Evolutionary conservation across 1,140 invertebrate species (phyloP).

Genomic region (Formica exsecta): DNA sequence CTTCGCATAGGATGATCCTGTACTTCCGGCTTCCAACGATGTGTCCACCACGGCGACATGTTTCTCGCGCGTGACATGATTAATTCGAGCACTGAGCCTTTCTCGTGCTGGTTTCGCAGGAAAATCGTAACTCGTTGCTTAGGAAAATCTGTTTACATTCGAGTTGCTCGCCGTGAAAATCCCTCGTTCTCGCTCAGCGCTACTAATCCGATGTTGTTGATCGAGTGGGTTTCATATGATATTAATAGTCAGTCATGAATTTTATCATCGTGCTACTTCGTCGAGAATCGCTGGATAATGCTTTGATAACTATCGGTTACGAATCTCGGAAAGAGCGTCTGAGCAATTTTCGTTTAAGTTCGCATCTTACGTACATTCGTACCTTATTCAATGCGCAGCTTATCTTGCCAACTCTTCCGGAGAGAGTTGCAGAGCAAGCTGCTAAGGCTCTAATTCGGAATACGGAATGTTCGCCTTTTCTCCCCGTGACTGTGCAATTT

Average conservation of each 20-base stretch:
- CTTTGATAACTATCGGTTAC: slow-evolving; percentile 32
- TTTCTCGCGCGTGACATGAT: slow-evolving; percentile 48
- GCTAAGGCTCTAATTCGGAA: slow-evolving; percentile 12
- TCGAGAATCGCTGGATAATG: neutral
- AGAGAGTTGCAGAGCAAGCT: neutral
- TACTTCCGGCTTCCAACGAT: slow-evolving; percentile 52
- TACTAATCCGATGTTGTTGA: neutral
- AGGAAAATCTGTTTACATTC: slow-evolving; percentile 22
- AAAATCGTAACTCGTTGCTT: neutral
- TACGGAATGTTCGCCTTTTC: slow-evolving; percentile 17
- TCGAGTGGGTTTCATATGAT: neutral
- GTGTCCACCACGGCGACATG: slow-evolving; percentile 28
- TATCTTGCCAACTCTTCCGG: neutral
- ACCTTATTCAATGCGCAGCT: neutral
- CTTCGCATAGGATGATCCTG: slow-evolving; percentile 22
- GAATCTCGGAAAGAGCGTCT: neutral
- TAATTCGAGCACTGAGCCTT: slow-evolving; percentile 57
- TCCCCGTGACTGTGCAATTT: neutral
- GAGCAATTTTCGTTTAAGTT: slow-evolving; percentile 28
- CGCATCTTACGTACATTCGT: neutral
- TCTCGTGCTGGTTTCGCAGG: neutral
- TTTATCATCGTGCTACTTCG: neutral
- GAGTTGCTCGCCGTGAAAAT: neutral
- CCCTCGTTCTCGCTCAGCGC: neutral
- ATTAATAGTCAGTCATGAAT: slow-evolving; percentile 17